A percentile compares a stretch with the other conserved stretches of the same genome.
Conservation (phyloP, 2,888 invertebrate species). For the Uloborus plumipes region DNA sequence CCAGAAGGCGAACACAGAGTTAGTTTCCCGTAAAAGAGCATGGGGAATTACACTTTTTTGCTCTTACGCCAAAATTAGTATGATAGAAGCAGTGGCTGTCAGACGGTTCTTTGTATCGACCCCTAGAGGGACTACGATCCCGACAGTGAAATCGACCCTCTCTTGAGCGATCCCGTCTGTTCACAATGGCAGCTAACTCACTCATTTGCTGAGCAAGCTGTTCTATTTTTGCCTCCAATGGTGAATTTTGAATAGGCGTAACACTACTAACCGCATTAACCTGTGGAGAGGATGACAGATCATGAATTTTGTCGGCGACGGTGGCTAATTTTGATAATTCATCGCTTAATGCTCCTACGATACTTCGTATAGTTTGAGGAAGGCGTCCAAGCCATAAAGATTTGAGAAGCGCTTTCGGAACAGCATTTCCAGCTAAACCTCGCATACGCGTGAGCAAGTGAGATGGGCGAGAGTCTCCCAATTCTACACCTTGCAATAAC, state of each 20-base stretch:
- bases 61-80: neutral
- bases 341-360: neutral
- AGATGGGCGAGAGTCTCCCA: slow-evolving; percentile 5
- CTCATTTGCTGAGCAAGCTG: neutral
- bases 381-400: neutral
- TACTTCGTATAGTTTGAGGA: neutral
- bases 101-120: neutral
- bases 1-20: neutral
- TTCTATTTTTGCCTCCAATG: neutral
- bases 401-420: slow-evolving; percentile 8
- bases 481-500: neutral
- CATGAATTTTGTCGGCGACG: slow-evolving; percentile 2
- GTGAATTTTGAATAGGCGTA: neutral
- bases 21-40: slow-evolving; percentile 16
- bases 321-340: neutral
- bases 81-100: neutral
- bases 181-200: neutral
- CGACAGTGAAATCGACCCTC: too few species aligned
- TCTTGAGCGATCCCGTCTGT: neutral
- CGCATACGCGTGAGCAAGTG: slow-evolving; percentile 5
- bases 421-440: neutral
- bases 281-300: neutral
- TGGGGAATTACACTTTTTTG: slow-evolving; percentile 8
- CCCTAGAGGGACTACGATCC: neutral
- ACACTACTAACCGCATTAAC: neutral